Base-by-base conservation (phyloP, 2,888 invertebrate genomes). In the Lasius fuliginosus region DNA sequence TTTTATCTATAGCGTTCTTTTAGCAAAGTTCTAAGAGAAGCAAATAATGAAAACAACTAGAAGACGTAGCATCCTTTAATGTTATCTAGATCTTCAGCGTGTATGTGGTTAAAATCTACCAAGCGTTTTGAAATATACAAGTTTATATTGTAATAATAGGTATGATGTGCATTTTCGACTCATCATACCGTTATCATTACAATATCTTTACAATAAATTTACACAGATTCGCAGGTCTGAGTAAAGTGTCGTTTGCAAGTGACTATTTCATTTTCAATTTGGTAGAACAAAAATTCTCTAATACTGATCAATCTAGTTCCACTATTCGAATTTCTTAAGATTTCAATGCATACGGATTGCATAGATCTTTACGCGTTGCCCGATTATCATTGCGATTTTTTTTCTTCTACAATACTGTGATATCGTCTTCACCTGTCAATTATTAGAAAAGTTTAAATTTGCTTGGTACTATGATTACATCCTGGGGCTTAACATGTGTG, bases 111-210 rank as follows among this genome's bases (percentile, higher is more conserved):
- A 90, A 87, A 81, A 76, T 86, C 89, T 90, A 90, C 79, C 69
- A 90, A 90, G 90, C 89, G 82, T 86, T 88, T 91, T 86, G 82
- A 85, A 90, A 89, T 88, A 82, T 89, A 87, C 85, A 90, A 82
- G 65, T 86, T 58, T 36, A 27, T 88, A 65, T 83, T 79, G 74
- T 83, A 83, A 90, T 65, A 82, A 71, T 49, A 76, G 64, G 27
- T 81, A 83, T 68, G 69, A 83, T 53, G 71, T 83, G 76, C 62
- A 73, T 2, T 82, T 69, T 67, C 23, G 83, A 71, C 49, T 76
- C 75, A 58, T 83, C 82, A 82, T 65, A 62, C 65, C 27, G 27
- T 83, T 71, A 73, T 46, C n/a, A 69, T 76, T 71, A 62, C 23
- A 56, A 69, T 79, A 33, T 79, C 74, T 71, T 79, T 74, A 83